Conservation (phyloP, 2,888 invertebrate genomes). For the Kryphioiulus occultus region DNA sequence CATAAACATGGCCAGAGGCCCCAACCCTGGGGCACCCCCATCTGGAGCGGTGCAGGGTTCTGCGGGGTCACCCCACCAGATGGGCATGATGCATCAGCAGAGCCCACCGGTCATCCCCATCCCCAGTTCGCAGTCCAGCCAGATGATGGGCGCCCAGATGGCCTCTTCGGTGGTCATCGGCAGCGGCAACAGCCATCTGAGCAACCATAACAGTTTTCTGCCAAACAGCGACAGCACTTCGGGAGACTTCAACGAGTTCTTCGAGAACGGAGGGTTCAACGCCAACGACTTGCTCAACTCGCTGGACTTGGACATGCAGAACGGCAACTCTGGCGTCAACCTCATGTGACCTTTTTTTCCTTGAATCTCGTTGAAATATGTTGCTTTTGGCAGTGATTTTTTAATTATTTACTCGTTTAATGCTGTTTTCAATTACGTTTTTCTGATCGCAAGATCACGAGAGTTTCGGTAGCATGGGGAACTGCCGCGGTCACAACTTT, state of each 20-base stretch:
- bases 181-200: not conserved
- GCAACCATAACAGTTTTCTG: conserved; percentile 34
- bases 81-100: conserved; percentile 47
- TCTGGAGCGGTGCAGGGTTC: not conserved
- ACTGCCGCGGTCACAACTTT: too few species aligned
- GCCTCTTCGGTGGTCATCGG: conserved; percentile 21
- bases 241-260: conserved; percentile 47
- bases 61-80: not conserved
- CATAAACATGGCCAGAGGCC: not conserved
- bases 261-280: conserved; percentile 48
- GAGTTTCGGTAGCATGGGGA: too few species aligned
- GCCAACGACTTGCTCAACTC: conserved; percentile 47
- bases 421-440: conserved; percentile 1
- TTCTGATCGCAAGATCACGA: not conserved
- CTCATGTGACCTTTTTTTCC: not conserved
- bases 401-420: conserved; percentile 20
- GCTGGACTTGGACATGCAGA: conserved; percentile 49
- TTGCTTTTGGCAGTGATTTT: not conserved
- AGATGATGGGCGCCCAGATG: conserved; percentile 43
- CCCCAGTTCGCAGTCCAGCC: not conserved
- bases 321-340: conserved; percentile 45
- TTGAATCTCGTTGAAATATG: not conserved
- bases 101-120: not conserved
- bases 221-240: conserved; percentile 7
- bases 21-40: not conserved